Percentiles rank a stretch among this genome's conserved stretches.
Conservation (phyloP, 2,797 vertebrate species). For the Enteromius anoplus region DNA sequence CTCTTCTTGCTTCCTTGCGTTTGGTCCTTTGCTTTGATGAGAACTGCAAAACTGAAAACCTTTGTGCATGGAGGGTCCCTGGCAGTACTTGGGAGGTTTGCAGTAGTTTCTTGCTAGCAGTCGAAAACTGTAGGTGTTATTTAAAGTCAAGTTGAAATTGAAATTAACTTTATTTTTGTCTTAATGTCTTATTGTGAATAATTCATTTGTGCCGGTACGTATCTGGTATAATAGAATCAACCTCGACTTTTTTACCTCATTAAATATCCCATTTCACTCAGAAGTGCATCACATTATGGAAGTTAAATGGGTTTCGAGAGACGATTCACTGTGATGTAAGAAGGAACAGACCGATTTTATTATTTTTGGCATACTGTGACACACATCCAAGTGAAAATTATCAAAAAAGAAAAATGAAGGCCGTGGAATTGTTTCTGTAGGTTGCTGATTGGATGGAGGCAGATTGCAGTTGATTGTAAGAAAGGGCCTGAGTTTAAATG, state of each 20-base stretch:
- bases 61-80: background rate
- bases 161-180: conserved; percentile 32
- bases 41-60: conserved; percentile 7
- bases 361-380: background rate
- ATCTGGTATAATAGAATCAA: conserved; percentile 2
- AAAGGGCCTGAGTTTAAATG: background rate
- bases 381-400: background rate
- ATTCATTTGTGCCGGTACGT: background rate
- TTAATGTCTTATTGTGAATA: background rate
- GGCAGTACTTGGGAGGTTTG: background rate
- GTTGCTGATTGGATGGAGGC: background rate
- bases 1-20: background rate
- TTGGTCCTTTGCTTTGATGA: conserved; percentile 23
- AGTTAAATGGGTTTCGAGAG: background rate
- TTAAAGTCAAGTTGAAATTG: conserved; percentile 8
- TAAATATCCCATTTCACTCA: conserved; percentile 18
- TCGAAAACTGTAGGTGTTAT: conserved; percentile 1
- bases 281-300: conserved; percentile 14
- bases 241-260: background rate
- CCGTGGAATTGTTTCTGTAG: background rate
- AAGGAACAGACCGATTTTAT: background rate
- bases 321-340: background rate
- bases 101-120: background rate
- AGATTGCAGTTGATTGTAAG: background rate
- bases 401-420: background rate